Evolutionary conservation across 30 jellyfish, hydroid and myxozoan species (phyloP).

Genomic region (Aurelia sp.): DNA sequence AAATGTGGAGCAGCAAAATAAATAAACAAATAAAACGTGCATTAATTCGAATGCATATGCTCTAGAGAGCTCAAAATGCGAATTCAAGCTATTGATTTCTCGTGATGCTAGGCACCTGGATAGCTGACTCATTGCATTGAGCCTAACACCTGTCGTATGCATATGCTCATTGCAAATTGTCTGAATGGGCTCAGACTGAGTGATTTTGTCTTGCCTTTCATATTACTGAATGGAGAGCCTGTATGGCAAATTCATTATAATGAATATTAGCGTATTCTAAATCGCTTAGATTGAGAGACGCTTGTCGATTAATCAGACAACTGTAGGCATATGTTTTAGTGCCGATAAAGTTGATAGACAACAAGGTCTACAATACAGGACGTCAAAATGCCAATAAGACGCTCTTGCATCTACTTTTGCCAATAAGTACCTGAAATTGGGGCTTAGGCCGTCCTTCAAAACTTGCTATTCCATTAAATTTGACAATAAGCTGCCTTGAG

Average conservation of each 20-base stretch:
- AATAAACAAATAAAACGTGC: constrained; percentile 46
- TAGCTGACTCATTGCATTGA: constrained; percentile 43
- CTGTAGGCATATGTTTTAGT: neutral
- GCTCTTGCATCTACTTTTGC: too few relatives aligned
- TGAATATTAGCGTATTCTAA: constrained; percentile 10
- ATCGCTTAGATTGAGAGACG: constrained; percentile 10
- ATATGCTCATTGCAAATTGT: neutral
- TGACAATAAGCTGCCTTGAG: too few relatives aligned
- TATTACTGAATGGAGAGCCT: constrained; percentile 6
- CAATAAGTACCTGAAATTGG: too few relatives aligned
- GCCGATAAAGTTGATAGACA: too few relatives aligned
- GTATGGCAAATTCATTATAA: neutral
- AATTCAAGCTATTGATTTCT: neutral
- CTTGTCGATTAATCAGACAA: neutral
- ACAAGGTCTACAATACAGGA: too few relatives aligned
- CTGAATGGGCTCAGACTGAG: constrained; percentile 38
- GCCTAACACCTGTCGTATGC: constrained; percentile 48
- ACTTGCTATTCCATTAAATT: too few relatives aligned
- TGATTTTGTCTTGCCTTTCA: neutral
- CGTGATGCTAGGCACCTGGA: constrained; percentile 44
- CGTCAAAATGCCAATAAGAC: too few relatives aligned
- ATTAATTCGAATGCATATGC: constrained; percentile 6
- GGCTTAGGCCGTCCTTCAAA: too few relatives aligned
- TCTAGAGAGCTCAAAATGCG: neutral
- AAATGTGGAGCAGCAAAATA: constrained; percentile 1